A percentile compares a stretch with the other conserved stretches of the same genome.
Evolutionary conservation across 2,888 invertebrate genomes (phyloP).

Genomic region (Cyclophora punctaria): DNA sequence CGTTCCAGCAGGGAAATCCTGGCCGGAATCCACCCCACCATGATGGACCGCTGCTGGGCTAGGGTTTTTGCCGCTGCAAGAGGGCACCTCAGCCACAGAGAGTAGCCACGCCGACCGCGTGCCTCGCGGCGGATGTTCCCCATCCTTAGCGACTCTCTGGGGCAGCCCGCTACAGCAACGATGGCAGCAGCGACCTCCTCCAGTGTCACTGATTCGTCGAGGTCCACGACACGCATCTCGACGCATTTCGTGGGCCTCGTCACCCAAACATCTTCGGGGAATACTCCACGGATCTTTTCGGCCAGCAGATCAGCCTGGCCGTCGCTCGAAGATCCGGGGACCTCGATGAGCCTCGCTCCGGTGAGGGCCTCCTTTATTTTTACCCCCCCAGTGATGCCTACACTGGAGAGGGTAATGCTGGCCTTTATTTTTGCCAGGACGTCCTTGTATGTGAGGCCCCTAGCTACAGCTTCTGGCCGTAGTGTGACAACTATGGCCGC

Average conservation of each 20-base stretch:
- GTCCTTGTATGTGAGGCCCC: background rate
- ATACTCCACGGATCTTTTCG: background rate
- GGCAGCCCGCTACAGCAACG: background rate
- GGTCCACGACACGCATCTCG: background rate
- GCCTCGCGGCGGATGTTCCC: background rate
- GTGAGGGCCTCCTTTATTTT: background rate
- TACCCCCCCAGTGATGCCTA: background rate
- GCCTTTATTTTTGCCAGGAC: background rate
- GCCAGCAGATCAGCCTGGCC: background rate
- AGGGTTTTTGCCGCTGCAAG: background rate
- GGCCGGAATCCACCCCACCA: background rate
- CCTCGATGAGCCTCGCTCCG: background rate
- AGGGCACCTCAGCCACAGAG: background rate
- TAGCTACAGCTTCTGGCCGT: slow-evolving; percentile 1
- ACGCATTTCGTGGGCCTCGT: background rate
- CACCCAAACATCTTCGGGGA: background rate
- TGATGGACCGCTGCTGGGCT: background rate
- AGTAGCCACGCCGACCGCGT: too few species aligned
- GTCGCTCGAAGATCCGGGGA: background rate
- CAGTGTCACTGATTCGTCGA: background rate
- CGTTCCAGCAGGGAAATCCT: slow-evolving; percentile 2
- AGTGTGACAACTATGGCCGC: too few species aligned
- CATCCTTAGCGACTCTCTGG: background rate
- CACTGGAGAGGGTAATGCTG: background rate
- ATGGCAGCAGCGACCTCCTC: background rate